These are phyloP conservation scores for Dolichotis patagonum DNA, from an alignment of 2,113 vertebrate species.

Conservation along the genomic window DNA sequence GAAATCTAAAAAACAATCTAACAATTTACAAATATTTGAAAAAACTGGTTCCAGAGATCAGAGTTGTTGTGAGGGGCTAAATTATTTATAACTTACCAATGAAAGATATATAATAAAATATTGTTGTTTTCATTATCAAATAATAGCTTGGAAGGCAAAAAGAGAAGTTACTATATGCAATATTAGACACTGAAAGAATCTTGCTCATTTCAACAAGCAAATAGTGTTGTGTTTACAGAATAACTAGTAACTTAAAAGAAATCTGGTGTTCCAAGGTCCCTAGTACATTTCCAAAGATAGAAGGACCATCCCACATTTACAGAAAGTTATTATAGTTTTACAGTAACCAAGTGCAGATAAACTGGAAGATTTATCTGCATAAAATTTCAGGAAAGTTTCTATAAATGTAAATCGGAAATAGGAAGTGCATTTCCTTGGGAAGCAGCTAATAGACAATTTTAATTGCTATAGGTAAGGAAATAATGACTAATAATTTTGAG, in stretches of 20 bases:
- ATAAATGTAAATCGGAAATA: not conserved
- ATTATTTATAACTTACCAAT: not conserved
- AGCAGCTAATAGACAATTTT: not conserved
- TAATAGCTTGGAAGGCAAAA: not conserved
- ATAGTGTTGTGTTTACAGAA: not conserved
- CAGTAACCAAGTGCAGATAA: not conserved
- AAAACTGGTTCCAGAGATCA: not conserved
- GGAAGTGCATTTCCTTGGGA: not conserved
- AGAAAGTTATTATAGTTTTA: not conserved
- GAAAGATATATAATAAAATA: not conserved
- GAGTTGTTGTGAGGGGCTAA: not conserved
- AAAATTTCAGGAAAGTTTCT: slow-evolving; percentile 20
- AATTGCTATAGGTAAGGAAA: not conserved
- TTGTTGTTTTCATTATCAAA: not conserved
- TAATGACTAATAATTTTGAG: not conserved
- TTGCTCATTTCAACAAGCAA: not conserved
- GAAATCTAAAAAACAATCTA: not conserved
- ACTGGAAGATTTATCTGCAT: not conserved
- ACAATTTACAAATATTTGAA: not conserved
- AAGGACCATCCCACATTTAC: not conserved
- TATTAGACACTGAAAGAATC: not conserved
- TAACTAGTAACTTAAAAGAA: not conserved
- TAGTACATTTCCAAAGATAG: not conserved
- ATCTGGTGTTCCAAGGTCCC: not conserved
- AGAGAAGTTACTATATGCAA: not conserved